phyloP scores from a whole-genome alignment of 2,888 invertebrate genomes.

The Priocnemis perturbator region DNA sequence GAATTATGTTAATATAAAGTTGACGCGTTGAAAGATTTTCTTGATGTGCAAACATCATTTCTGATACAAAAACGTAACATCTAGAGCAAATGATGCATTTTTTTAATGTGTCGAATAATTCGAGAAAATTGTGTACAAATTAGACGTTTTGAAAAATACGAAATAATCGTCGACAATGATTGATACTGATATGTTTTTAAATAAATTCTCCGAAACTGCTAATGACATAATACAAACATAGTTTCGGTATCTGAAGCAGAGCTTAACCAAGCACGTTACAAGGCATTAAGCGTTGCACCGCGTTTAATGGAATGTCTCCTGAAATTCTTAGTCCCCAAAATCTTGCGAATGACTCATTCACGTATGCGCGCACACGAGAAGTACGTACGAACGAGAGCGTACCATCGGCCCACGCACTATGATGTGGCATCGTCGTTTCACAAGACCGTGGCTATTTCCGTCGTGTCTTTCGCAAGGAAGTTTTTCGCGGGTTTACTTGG shows the following conservation, averaged over 20 bases:
- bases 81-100: no score
- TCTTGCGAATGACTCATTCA: constrained; percentile 29
- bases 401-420: constrained; percentile 54
- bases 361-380: constrained; percentile 20
- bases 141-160: neutral
- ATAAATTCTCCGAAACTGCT: no score
- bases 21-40: no score
- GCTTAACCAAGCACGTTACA: no score
- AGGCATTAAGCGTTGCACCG: no score
- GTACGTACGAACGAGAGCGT: no score
- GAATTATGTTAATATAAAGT: no score
- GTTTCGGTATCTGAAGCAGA: no score
- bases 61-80: no score
- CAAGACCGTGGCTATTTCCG: constrained; percentile 63
- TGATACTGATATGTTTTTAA: neutral
- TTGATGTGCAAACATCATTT: no score
- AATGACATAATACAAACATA: no score
- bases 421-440: constrained; percentile 59
- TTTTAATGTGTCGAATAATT: neutral
- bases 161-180: constrained; percentile 12
- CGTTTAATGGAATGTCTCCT: neutral
- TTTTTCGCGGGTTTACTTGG: constrained; percentile 16
- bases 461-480: constrained; percentile 36
- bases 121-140: neutral
- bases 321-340: constrained; percentile 11